phyloP scores from a whole-genome alignment of 2,797 vertebrate genomes.

The Sebastiscus tertius region DNA sequence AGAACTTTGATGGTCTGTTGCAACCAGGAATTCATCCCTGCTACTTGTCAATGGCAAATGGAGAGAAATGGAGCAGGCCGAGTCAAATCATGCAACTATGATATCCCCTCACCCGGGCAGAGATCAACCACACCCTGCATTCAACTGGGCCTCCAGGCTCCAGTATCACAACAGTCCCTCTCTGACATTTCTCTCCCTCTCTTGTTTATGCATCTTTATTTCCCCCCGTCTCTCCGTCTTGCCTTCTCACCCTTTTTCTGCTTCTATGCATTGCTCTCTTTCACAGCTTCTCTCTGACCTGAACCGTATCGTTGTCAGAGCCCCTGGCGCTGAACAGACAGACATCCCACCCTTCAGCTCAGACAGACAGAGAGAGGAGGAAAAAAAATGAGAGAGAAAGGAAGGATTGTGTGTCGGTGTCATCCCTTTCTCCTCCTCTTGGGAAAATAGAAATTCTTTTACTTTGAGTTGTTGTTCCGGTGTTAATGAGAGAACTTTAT shows the following conservation, averaged over 20 bases:
- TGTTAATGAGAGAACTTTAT: slow-evolving; percentile 42
- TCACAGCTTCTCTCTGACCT: slow-evolving; percentile 66
- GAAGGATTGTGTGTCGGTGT: slow-evolving; percentile 73
- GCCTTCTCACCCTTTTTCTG: slow-evolving; percentile 47
- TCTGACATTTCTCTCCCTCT: slow-evolving; percentile 52
- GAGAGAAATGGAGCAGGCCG: slow-evolving; percentile 8
- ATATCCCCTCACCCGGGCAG: slow-evolving; percentile 59
- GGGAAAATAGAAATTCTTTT: slow-evolving; percentile 50
- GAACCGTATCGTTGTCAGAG: slow-evolving; percentile 74
- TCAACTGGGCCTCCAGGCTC: slow-evolving; percentile 55
- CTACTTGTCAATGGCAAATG: slow-evolving; percentile 33
- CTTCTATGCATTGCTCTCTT: slow-evolving; percentile 45
- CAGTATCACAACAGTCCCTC: slow-evolving; percentile 64
- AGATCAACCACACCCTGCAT: slow-evolving; percentile 71
- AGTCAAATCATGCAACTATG: slow-evolving; percentile 39
- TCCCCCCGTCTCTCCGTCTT: slow-evolving; percentile 22
- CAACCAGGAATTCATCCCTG: slow-evolving; percentile 56
- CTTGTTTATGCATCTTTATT: slow-evolving; percentile 67
- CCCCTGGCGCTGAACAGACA: slow-evolving; percentile 70
- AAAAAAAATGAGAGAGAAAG: slow-evolving; percentile 50
- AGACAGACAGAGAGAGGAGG: slow-evolving; percentile 30
- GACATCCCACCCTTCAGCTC: slow-evolving; percentile 57
- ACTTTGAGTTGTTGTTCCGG: not conserved
- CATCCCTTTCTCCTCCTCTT: slow-evolving; percentile 50
- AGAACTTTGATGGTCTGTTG: slow-evolving; percentile 68